These are phyloP conservation scores for Phodopus roborovskii DNA, from an alignment of 2,113 vertebrate species.

Conservation along the genomic window DNA sequence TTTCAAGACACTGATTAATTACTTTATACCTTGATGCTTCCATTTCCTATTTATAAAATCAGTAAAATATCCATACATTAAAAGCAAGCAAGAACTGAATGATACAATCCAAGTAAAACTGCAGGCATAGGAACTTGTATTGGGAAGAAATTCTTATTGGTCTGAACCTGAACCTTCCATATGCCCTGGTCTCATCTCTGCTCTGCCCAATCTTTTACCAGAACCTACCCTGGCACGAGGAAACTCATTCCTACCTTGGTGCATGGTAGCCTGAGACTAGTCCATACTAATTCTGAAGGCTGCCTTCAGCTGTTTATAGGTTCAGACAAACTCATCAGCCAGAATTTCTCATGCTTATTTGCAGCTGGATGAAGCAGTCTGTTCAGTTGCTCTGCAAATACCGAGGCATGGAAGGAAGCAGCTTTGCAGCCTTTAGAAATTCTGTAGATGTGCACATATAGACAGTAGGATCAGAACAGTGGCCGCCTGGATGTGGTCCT, in stretches of 20 bases:
- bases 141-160: neutral
- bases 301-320: slow-evolving; percentile 54
- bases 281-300: slow-evolving; percentile 18
- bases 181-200: neutral
- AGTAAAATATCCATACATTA: neutral
- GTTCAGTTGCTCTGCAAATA: slow-evolving; percentile 70
- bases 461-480: neutral
- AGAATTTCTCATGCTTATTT: slow-evolving; percentile 74
- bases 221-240: neutral
- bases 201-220: too few species aligned
- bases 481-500: neutral
- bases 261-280: neutral
- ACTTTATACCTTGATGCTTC: neutral
- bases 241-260: neutral
- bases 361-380: slow-evolving; percentile 64
- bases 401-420: slow-evolving; percentile 55
- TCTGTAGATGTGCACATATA: neutral
- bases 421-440: slow-evolving; percentile 69
- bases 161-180: neutral
- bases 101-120: neutral
- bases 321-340: slow-evolving; percentile 75
- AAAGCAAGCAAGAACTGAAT: neutral
- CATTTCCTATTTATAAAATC: slow-evolving; percentile 18
- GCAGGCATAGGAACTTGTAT: too few species aligned
- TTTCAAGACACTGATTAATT: neutral